Evolutionary conservation across 2,888 invertebrate genomes (phyloP), one percentile per base, ranked within the genome.

Genomic region (Fissipunctia ypsillon): DNA sequence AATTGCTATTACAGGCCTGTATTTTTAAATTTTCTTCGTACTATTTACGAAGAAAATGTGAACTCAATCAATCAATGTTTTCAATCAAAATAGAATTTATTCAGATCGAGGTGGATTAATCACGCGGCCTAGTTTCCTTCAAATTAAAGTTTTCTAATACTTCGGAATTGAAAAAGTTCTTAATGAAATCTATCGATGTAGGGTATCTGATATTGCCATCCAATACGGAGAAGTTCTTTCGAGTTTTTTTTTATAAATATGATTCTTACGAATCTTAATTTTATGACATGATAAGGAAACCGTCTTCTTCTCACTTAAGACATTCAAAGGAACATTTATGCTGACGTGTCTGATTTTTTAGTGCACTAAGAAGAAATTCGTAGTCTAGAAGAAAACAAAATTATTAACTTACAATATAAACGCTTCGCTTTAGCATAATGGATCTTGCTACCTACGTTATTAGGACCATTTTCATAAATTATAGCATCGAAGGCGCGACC

Each of bases 61-160:
- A 71, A 73, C 50, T 63, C 48, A 78, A 81, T 57, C 48, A 78
- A 81, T 57, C 63, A 77, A 52, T 73, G 38, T 65, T 70, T 74
- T 54, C 50, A 67, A 78, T 70, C 56, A 65, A 72, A 72, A 67
- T 60, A 64, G 25, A 67, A 75, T 70, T 79, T 64, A 61, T 78
- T 81, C 31, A 57, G 61, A 70, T 68, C 59, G 31, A 56, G 66
- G n/a, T 59, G 54, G 75, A 69, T 73, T 72, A 69, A 74, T 78
- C 63, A 68, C 2, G 14, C 56, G 16, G 38, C 48, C 59, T 43
- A 41, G 22, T 28, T n/a, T 48, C 43, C n/a, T 65, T 64, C 28
- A 50, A 71, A 69, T 63, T 67, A 67, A 67, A 59, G 63, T 69
- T 77, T 52, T 43, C 25, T 25, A 65, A 64, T 57, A 28, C 54